Conservation (phyloP, 2,888 invertebrate species). For the Ectemnius continuus region DNA sequence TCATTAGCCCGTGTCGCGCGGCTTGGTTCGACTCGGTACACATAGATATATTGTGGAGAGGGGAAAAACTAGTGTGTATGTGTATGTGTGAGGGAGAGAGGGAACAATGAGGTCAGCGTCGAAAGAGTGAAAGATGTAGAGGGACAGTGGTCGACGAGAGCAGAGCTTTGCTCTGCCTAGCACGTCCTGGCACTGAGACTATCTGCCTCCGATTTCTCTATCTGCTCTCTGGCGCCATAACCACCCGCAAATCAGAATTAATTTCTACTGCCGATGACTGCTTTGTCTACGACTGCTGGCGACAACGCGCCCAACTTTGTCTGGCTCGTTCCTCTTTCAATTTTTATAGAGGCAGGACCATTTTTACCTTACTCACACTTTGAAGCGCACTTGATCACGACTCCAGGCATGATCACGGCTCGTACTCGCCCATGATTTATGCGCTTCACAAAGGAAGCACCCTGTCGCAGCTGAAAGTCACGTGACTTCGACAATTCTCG, state of each 20-base stretch:
- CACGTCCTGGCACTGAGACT: slow-evolving; percentile 63
- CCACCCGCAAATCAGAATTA: slow-evolving; percentile 50
- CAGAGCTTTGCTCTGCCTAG: slow-evolving; percentile 57
- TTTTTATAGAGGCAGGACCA: neutral
- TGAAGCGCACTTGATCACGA: neutral
- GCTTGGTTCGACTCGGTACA: slow-evolving; percentile 42
- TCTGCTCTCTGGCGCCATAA: slow-evolving; percentile 59
- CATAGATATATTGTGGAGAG: slow-evolving; percentile 6
- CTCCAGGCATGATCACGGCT: neutral
- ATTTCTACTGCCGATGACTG: slow-evolving; percentile 44
- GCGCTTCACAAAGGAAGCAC: neutral
- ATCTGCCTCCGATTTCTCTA: slow-evolving; percentile 41
- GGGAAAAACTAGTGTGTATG: neutral
- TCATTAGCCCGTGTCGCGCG: slow-evolving; percentile 57
- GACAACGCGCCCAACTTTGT: neutral
- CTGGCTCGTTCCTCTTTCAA: neutral
- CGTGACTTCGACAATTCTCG: slow-evolving; percentile 1
- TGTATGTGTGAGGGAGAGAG: slow-evolving; percentile 11
- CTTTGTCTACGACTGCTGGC: slow-evolving; percentile 13
- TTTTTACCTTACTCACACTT: neutral
- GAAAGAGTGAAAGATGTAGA: slow-evolving; percentile 18
- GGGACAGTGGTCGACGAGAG: slow-evolving; percentile 26
- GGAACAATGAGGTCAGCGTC: slow-evolving; percentile 18
- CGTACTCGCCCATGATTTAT: neutral
- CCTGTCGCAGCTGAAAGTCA: slow-evolving; percentile 4